phyloP scores from a whole-genome alignment of 2,113 vertebrate species.

The Dromiciops gliroides region DNA sequence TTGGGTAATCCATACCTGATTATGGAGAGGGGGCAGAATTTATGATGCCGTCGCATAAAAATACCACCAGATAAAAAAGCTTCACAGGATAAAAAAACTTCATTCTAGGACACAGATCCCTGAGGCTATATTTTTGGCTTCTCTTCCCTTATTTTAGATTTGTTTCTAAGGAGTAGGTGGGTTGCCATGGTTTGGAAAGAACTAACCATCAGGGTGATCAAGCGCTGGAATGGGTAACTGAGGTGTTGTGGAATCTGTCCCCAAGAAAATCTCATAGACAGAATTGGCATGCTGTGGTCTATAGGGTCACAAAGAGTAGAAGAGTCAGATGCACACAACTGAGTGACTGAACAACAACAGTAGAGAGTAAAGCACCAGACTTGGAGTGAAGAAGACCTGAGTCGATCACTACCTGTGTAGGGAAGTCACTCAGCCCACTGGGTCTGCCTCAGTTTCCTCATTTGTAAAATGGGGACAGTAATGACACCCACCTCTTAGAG shows the following conservation, averaged over 20 bases:
- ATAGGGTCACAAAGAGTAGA: neutral
- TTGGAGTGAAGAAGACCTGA: neutral
- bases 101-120: neutral
- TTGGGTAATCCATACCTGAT: neutral
- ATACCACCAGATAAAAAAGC: neutral
- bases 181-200: neutral
- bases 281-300: neutral
- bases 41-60: neutral
- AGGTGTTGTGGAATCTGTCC: neutral
- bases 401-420: neutral
- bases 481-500: too few species aligned
- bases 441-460: too few species aligned
- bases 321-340: neutral
- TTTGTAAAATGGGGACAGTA: too few species aligned
- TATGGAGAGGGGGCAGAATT: neutral
- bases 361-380: neutral
- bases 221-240: neutral
- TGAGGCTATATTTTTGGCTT: neutral
- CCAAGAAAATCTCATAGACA: neutral
- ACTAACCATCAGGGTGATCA: neutral
- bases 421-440: neutral
- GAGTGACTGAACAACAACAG: neutral
- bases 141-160: neutral
- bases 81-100: neutral
- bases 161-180: slow-evolving; percentile 1